Percentiles rank a stretch among this genome's conserved stretches.
Evolutionary conservation across 2,888 invertebrate species (phyloP).

Genomic region (Eudasyphora cyanicolor): DNA sequence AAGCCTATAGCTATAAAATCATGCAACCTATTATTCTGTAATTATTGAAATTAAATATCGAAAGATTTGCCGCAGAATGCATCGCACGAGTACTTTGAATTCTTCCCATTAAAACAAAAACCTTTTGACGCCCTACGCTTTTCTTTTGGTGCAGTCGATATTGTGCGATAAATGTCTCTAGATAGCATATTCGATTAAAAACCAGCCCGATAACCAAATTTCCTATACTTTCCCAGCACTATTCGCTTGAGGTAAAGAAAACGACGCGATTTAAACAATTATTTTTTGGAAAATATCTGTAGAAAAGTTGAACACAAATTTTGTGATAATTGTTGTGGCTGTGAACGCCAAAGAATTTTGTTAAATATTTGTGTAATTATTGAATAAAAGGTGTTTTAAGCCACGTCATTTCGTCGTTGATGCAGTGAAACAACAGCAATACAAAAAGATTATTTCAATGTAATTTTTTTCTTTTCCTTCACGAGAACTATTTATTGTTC

Average conservation of each 20-base stretch:
- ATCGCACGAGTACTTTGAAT: too few relatives aligned
- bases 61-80: too few relatives aligned
- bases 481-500: conserved; percentile 58
- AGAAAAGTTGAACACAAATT: conserved; percentile 49
- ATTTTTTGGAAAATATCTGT: conserved; percentile 48
- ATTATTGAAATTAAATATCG: too few relatives aligned
- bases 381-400: conserved; percentile 65
- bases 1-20: too few relatives aligned
- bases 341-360: conserved; percentile 32
- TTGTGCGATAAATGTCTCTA: too few relatives aligned
- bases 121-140: too few relatives aligned
- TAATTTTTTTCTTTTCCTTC: conserved; percentile 51
- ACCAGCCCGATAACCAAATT: too few relatives aligned
- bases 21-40: too few relatives aligned
- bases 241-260: conserved; percentile 69
- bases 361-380: conserved; percentile 57
- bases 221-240: too few relatives aligned
- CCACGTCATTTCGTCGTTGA: conserved; percentile 69
- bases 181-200: too few relatives aligned
- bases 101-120: too few relatives aligned
- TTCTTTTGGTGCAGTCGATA: too few relatives aligned
- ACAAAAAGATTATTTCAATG: conserved; percentile 32
- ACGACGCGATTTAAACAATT: conserved; percentile 66
- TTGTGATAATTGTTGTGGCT: conserved; percentile 63
- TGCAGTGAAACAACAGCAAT: conserved; percentile 36